Conservation (phyloP, 2,888 invertebrate genomes). For the Dendrolimus pini region DNA sequence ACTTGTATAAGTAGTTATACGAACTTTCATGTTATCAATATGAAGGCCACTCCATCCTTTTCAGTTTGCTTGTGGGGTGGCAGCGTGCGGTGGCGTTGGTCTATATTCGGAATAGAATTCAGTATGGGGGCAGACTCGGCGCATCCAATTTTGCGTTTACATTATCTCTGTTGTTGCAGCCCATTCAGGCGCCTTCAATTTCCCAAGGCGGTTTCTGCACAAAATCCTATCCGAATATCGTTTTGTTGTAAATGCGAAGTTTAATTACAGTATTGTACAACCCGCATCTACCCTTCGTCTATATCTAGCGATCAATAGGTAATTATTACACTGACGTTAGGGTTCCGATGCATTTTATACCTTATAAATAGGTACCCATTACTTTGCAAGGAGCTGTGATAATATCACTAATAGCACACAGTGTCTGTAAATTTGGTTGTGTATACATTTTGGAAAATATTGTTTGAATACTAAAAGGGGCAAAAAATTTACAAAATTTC, state of each 20-base stretch:
- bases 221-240: conserved; percentile 30
- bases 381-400: too few species aligned
- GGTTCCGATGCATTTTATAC: too few species aligned
- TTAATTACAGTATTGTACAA: conserved; percentile 16
- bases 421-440: too few species aligned
- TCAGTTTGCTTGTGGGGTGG: conserved; percentile 1
- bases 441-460: too few species aligned
- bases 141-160: conserved; percentile 46
- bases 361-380: too few species aligned
- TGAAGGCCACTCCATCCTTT: background rate
- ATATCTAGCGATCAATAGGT: too few species aligned
- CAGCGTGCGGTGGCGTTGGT: conserved; percentile 12
- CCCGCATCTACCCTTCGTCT: background rate
- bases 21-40: background rate
- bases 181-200: conserved; percentile 33
- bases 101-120: conserved; percentile 26
- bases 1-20: too few species aligned
- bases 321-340: too few species aligned
- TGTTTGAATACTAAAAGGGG: too few species aligned
- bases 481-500: too few species aligned
- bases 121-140: conserved; percentile 21
- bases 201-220: conserved; percentile 31
- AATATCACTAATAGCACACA: too few species aligned
- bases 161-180: conserved; percentile 53
- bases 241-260: conserved; percentile 22